Conservation (phyloP, 2,888 invertebrate species). For the Cremastinae sp. region DNA sequence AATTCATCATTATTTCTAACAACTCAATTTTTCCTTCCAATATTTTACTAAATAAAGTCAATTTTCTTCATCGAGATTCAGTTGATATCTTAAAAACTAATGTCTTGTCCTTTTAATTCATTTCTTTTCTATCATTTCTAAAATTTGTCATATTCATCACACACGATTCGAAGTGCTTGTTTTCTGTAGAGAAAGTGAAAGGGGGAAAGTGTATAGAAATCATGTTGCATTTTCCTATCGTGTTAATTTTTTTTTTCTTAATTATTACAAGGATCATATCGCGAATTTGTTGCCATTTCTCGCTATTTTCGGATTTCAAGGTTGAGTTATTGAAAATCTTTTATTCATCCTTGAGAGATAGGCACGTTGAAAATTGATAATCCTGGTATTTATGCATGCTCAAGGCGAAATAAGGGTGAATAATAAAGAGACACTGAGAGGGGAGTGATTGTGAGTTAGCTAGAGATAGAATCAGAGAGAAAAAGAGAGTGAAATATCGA, state of each 20-base stretch:
- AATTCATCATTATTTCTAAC: too few species aligned
- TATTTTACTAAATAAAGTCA: too few species aligned
- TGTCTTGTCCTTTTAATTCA: slow-evolving; percentile 10
- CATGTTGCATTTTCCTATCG: neutral
- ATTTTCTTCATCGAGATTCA: too few species aligned
- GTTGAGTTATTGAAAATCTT: slow-evolving; percentile 9
- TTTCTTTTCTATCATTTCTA: slow-evolving; percentile 19
- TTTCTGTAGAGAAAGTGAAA: neutral
- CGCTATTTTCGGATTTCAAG: neutral
- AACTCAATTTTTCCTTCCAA: too few species aligned
- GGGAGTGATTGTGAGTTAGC: slow-evolving; percentile 25
- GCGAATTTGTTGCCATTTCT: neutral
- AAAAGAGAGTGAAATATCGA: neutral
- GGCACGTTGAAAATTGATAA: slow-evolving; percentile 33
- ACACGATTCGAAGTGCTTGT: neutral
- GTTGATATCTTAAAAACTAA: too few species aligned
- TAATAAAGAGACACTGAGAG: slow-evolving; percentile 27
- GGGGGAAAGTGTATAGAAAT: neutral
- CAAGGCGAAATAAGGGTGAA: slow-evolving; percentile 52
- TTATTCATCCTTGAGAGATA: slow-evolving; percentile 3
- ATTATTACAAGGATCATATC: too few species aligned
- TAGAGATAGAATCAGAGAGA: slow-evolving; percentile 10
- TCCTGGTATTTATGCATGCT: slow-evolving; percentile 55
- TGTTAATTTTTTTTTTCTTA: neutral
- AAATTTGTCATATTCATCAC: neutral